Evolutionary conservation across 2,888 invertebrate genomes (phyloP).

Genomic region (Andrena trimmerana): DNA sequence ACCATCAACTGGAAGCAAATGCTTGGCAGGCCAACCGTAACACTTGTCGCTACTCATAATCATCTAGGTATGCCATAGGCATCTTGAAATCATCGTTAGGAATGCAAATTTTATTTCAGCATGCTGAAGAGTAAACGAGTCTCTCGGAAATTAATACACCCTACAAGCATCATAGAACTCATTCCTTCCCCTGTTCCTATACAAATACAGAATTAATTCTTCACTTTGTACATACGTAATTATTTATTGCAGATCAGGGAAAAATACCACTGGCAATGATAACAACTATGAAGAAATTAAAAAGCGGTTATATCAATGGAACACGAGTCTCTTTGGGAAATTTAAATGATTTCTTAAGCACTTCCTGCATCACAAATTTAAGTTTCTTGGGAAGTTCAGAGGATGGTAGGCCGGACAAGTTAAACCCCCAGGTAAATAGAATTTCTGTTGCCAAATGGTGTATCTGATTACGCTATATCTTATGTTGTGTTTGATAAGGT

Average conservation of each 20-base stretch:
- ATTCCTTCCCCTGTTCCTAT: constrained; percentile 1
- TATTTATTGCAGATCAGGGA: constrained; percentile 90
- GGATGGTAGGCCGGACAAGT: constrained; percentile 94
- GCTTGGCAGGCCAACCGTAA: constrained; percentile 98
- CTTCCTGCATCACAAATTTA: constrained; percentile 98
- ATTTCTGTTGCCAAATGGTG: background rate
- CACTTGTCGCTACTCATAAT: constrained; percentile 94
- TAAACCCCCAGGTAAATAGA: constrained; percentile 81
- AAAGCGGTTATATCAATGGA: constrained; percentile 99
- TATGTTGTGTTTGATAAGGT: constrained; percentile 86
- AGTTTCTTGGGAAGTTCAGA: constrained; percentile 98
- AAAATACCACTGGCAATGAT: constrained; percentile 97
- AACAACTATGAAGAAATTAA: constrained; percentile 98
- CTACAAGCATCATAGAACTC: constrained; percentile 20
- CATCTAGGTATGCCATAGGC: constrained; percentile 90
- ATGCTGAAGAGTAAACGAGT: constrained; percentile 4
- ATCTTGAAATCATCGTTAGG: constrained; percentile 57
- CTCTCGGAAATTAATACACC: constrained; percentile 8
- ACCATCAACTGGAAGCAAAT: constrained; percentile 98
- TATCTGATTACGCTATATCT: background rate
- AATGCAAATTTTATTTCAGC: constrained; percentile 26
- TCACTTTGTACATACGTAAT: constrained; percentile 11
- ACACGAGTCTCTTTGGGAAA: constrained; percentile 98
- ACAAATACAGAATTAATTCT: background rate
- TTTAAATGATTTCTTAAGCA: constrained; percentile 97